phyloP scores from a whole-genome alignment of 2,797 vertebrate genomes.

The Macrochelys suwanniensis region DNA sequence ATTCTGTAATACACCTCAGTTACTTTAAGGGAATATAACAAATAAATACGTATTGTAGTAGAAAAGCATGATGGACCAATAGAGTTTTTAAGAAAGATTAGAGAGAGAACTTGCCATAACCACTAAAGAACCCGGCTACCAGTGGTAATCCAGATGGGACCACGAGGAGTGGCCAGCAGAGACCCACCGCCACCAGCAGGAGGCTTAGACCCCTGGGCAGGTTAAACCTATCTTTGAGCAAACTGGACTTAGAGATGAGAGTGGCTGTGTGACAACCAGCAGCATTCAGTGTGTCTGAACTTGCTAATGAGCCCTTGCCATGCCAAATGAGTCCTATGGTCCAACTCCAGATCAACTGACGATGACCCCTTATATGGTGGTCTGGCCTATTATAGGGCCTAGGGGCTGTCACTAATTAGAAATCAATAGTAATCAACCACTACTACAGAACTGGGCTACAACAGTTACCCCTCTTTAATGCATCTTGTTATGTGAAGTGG shows the following conservation, averaged over 20 bases:
- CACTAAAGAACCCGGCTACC: not conserved
- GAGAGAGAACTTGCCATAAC: not conserved
- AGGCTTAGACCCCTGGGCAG: not conserved
- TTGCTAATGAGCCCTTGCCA: not conserved
- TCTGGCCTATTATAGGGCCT: not conserved
- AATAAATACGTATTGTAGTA: not conserved
- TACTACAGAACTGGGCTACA: not conserved
- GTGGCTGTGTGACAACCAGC: not conserved
- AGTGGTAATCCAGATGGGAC: too few relatives aligned
- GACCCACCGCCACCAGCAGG: not conserved
- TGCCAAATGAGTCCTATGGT: not conserved
- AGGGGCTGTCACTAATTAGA: not conserved
- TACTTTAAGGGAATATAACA: not conserved
- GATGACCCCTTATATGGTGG: not conserved
- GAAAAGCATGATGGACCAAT: not conserved
- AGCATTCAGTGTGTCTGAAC: not conserved
- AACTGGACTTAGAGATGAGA: not conserved
- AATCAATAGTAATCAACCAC: not conserved
- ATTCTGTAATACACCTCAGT: not conserved
- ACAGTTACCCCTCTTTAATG: not conserved
- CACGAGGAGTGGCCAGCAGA: not conserved
- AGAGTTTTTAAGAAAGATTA: slow-evolving; percentile 14
- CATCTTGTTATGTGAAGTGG: not conserved
- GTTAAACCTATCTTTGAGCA: not conserved
- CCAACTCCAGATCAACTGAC: not conserved